Base-by-base conservation (phyloP, 1,140 invertebrate genomes). In the Papilio polytes region DNA sequence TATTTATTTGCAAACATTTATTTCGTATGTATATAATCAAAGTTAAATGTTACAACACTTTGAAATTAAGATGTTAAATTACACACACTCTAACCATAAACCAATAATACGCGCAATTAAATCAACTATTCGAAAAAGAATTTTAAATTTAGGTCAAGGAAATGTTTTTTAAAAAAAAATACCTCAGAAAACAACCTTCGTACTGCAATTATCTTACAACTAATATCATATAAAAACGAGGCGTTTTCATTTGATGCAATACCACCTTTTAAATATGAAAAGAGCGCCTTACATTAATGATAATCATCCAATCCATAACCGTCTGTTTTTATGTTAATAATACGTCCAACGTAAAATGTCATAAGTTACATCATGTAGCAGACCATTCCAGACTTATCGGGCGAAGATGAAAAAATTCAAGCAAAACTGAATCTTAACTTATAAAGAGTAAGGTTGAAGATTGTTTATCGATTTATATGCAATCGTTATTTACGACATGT, bases 331-430 rank as follows among this genome's bases (percentile, higher is more conserved):
- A 78, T 66, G 53, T 66, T 78, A 78, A 78, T 41, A 78, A 78
- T 44, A 36, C 77, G 56, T 78, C 59, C 77, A 59, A 44, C 77
- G 13, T 63, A 63, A 78, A 78, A 78, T 78, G 77, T 78, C 77
- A 78, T 22, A 66, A 63, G 77, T 78, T 78, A 78, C 77, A 66
- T 78, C 53, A 41, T 41, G 10, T 12, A 44, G 13, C 74, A 46
- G 56, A 66, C 36, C 77, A 78, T 78, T 63, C 77, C 31, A 44
- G 56, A 66, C 36, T 46, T 41, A 46, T 48, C 18, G n/a, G 41
- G 41, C 2, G 10, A 20, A 78, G 74, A 41, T 56, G 22, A 78
- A 78, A 78, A 78, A 46, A n/a, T 12, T n/a, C 77, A 63, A 66
- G 7, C 15, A 41, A 44, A 0, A 63, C 46, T 66, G 36, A 7